Percentiles rank a stretch among this genome's conserved stretches.
Conservation (phyloP, 2,797 vertebrate genomes). For the Lutjanus argentimaculatus region DNA sequence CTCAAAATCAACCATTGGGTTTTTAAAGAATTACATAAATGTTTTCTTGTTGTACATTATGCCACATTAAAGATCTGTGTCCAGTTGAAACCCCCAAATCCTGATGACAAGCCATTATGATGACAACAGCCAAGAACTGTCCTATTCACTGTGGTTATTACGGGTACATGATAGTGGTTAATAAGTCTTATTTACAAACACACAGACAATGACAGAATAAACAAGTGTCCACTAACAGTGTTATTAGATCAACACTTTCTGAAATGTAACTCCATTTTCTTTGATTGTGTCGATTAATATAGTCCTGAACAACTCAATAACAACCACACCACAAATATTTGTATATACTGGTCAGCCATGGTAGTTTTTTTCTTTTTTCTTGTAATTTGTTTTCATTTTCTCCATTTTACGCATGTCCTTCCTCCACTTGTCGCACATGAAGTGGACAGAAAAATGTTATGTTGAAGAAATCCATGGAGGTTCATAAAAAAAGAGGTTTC, state of each 20-base stretch:
- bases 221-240: constrained; percentile 96
- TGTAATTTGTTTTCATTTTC: constrained; percentile 85
- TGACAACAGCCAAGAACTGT: constrained; percentile 88
- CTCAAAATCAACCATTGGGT: constrained; percentile 76
- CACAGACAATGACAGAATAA: constrained; percentile 95
- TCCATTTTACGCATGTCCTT: constrained; percentile 65
- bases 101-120: constrained; percentile 71
- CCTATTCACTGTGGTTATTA: constrained; percentile 92
- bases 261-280: constrained; percentile 90
- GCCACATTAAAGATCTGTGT: constrained; percentile 84
- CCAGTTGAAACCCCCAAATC: constrained; percentile 68
- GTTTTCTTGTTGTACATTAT: constrained; percentile 85
- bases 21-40: constrained; percentile 80
- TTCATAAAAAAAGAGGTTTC: constrained; percentile 74
- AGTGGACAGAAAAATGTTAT: constrained; percentile 71
- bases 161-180: constrained; percentile 97
- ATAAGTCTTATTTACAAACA: constrained; percentile 99
- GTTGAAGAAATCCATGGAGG: constrained; percentile 75
- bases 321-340: constrained; percentile 94
- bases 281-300: constrained; percentile 95
- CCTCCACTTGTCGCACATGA: constrained; percentile 54
- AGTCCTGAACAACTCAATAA: constrained; percentile 95
- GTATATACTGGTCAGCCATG: constrained; percentile 93
- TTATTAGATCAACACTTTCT: constrained; percentile 94
- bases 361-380: constrained; percentile 69